Base-by-base conservation (phyloP, 2,797 vertebrate species). In the Aphelocoma californica region DNA sequence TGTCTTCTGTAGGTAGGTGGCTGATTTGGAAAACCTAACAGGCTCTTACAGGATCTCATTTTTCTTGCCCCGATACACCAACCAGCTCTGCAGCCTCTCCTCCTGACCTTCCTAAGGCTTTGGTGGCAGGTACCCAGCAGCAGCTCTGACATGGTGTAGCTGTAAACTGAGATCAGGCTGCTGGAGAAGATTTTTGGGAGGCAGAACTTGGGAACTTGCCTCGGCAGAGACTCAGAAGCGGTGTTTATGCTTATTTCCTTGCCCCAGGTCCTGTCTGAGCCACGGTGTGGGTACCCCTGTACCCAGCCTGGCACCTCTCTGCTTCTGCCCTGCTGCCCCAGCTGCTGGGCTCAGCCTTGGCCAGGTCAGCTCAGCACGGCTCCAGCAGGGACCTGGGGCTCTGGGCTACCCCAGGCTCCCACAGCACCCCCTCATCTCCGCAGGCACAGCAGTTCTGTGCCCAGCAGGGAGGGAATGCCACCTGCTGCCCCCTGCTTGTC, bases 321-420 rank as follows among this genome's bases (percentile, higher is more conserved):
- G 23, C 48, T 58, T 38, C 57, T 61, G 56, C 81, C 69, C 60
- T 57, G 56, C 81, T 83, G 36, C 31, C 44, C 65, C 56, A 47
- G 64, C 64, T 34, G 60, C 79, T 29, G 45, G 45, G 45, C 58
- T 72, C 86, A 69, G 75, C 28, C 67, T 45, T 34, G 45, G 56
- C 42, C 1, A 1, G 38, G 50, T 10, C 4, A 1, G n/a, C 47
- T 21, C 58, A 15, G 36, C 7, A 25, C 0, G 0, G 57, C 34
- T 42, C 32, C n/a, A 10, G 57, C 9, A 45, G 50, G 15, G 25
- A 34, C 16, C 12, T 3, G 3, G 66, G 47, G 24, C 75, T 53
- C 7, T 12, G 60, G 77, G 72, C 54, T 75, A 71, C 32, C 14
- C 57, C 25, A 24, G 57, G 45, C 38, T 24, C 51, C 57, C 0